Evolutionary conservation across 2,113 vertebrate genomes (phyloP).

Genomic region (Brachypodius melanocephalos): DNA sequence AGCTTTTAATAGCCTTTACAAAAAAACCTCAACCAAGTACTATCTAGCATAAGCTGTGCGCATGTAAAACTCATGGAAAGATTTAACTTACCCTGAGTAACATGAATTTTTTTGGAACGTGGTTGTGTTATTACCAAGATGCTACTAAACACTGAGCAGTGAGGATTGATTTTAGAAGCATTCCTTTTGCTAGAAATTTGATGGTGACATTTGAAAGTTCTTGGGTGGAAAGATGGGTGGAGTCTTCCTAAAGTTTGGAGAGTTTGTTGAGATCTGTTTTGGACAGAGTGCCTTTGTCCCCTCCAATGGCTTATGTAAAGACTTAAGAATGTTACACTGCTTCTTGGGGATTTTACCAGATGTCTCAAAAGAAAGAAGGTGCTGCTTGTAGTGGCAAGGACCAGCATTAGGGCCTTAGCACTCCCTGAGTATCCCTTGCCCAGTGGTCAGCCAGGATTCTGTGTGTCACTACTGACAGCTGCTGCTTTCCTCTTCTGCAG

Average conservation of each 20-base stretch:
- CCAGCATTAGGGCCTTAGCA: background rate
- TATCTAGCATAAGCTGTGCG: background rate
- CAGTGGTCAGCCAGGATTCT: background rate
- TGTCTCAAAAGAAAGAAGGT: background rate
- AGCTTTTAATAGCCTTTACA: background rate
- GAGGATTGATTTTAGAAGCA: background rate
- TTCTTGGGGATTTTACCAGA: background rate
- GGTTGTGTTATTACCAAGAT: background rate
- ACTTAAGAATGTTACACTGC: background rate
- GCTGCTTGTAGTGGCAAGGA: background rate
- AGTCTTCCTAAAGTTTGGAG: background rate
- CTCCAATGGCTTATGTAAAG: background rate
- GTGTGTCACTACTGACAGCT: background rate
- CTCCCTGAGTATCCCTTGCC: accelerated
- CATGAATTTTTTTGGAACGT: background rate
- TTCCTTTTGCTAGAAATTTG: background rate
- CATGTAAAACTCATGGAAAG: background rate
- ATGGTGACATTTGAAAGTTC: background rate
- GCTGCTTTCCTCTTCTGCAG: constrained; percentile 64
- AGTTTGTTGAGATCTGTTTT: background rate
- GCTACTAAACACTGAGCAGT: background rate
- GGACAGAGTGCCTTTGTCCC: background rate
- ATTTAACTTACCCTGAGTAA: background rate
- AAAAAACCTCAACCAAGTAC: background rate
- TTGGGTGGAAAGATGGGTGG: background rate